Evolutionary conservation across 2,888 invertebrate genomes (phyloP), one percentile per base, ranked within the genome.

Genomic region (Tachystola acroxantha): DNA sequence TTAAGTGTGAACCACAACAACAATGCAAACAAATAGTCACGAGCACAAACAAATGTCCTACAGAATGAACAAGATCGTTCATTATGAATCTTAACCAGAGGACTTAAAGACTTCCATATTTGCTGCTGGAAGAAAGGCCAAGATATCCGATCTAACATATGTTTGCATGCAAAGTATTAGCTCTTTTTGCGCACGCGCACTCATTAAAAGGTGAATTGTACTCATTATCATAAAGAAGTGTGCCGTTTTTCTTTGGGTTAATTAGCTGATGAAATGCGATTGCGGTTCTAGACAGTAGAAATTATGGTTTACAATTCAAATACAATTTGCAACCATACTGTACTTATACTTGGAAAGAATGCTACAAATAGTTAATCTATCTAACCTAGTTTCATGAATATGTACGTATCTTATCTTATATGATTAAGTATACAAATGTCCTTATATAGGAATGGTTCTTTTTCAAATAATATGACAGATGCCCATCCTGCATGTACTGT

Each of bases 1-100:
- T 75, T 75, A 80, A 75, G 72, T 77, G 81, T 59, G 78, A 78
- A 76, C 63, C 53, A 41, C 42, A 61, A n/a, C 57, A 66, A 79
- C 77, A 81, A 77, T 72, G 60, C 57, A 24, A 35, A 35, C 30
- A 35, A 30, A 35, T 19, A 35, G 27, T 57, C 60, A 52, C 52
- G 57, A 63, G 52, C 55, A 52, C 51, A 48, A 42, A 51, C 38
- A 45, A 53, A 53, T 50, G 38, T 28, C 1, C 10, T 7, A 16
- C 19, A n/a, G n/a, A n/a, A n/a, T n/a, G n/a, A n/a, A n/a, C n/a
- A n/a, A n/a, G n/a, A n/a, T n/a, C n/a, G 25, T 22, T 3, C 13
- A 24, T 7, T 5, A n/a, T 6, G 4, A 6, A 4, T 20, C 7
- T 20, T 20, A n/a, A n/a, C n/a, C n/a, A n/a, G n/a, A n/a, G n/a